Percentiles rank a stretch among this genome's conserved stretches.
Conservation (phyloP, 2,888 invertebrate genomes). For the Idaea dimidiata region DNA sequence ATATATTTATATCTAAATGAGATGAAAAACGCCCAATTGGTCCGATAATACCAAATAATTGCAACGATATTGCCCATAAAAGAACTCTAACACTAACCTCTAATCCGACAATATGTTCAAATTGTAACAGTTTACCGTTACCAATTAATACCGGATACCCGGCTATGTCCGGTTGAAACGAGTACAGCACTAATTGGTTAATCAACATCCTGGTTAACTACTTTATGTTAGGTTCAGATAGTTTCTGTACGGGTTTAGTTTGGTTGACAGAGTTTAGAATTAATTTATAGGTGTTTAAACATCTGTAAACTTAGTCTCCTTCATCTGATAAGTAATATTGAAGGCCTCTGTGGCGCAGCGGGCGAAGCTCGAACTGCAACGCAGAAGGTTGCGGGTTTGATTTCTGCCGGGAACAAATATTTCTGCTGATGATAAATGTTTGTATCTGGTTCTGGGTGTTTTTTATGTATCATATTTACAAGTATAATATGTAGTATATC, state of each 20-base stretch:
- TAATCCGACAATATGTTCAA: not conserved
- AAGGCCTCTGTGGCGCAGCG: no score
- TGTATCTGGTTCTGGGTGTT: no score
- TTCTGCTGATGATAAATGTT: no score
- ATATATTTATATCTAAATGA: no score
- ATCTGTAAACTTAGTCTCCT: not conserved
- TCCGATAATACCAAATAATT: not conserved
- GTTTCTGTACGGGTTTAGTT: not conserved
- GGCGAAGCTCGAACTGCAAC: no score
- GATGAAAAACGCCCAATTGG: not conserved
- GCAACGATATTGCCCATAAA: not conserved
- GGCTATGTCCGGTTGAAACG: not conserved
- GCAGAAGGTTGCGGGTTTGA: no score
- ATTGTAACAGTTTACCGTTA: not conserved
- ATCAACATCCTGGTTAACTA: not conserved
- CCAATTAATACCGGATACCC: not conserved
- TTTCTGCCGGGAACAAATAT: no score
- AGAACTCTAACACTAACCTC: not conserved
- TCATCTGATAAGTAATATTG: no score
- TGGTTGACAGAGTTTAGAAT: not conserved
- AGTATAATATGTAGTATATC: no score
- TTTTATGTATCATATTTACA: no score
- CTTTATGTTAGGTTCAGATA: not conserved
- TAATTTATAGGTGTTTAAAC: not conserved
- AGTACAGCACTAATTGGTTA: conserved; percentile 1